Evolutionary conservation across 2,888 invertebrate genomes (phyloP), one percentile per base, ranked within the genome.

Genomic region (Drosophila austrosaltans): DNA sequence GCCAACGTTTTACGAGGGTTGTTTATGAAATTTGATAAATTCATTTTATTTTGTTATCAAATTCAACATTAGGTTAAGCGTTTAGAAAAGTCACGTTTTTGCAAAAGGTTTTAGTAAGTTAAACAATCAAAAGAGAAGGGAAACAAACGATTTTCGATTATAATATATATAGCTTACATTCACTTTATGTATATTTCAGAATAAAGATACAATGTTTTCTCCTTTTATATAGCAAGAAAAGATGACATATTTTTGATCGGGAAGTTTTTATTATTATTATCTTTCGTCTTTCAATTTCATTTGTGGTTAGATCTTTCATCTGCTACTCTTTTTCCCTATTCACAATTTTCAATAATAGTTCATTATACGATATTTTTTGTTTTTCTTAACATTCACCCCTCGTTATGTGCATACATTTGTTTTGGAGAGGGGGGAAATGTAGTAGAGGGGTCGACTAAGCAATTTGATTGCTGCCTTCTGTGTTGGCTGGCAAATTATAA

Each of bases 401-500:
- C 74, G 60, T 57, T 54, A 40, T 60, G 58, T 59, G 64, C 22
- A 22, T 10, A 20, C 5, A 5, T 6, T 20, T 30, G 6, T 39
- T 42, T 16, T 53, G n/a, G 20, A 48, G 28, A 36, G 48, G 25
- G 6, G 25, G 22, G 10, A 12, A 25, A 25, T 1, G 4, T 8
- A 8, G 44, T 7, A 8, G 6, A 10, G 12, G 22, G 48, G 22
- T 20, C 25, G 12, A 28, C 53, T 58, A 32, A 76, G 63, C 74
- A 69, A 82, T 66, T 73, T 69, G 61, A 65, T 73, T 58, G 68
- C 58, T 28, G 53, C 66, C 67, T 54, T 66, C 67, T 54, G 79
- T 54, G 79, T 42, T 76, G 42, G 40, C 59, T 58, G 67, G 68
- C 68, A 72, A 85, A 79, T 79, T 79, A 69, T 82, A 85, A 85